Percentiles rank a stretch among this genome's conserved stretches.
These are phyloP conservation scores for Emberiza fucata DNA, from an alignment of 2,113 vertebrate genomes.

Conservation along the genomic window DNA sequence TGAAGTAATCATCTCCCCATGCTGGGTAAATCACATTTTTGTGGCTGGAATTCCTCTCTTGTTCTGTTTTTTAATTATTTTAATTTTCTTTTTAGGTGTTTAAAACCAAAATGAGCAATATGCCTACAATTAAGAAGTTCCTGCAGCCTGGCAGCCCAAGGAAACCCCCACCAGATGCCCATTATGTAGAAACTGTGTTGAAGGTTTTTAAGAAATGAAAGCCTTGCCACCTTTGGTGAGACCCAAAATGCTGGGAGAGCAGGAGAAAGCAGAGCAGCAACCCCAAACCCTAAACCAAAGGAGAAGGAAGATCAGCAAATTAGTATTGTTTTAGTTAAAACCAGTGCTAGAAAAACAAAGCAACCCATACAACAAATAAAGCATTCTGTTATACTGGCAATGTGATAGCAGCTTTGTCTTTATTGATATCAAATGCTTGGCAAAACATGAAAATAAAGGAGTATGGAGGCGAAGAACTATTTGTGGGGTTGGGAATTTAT, in stretches of 20 bases:
- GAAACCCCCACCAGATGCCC: constrained; percentile 76
- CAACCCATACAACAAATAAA: background rate
- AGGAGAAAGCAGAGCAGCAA: background rate
- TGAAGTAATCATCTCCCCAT: background rate
- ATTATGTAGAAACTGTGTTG: constrained; percentile 69
- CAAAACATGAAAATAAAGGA: background rate
- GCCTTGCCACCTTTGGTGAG: background rate
- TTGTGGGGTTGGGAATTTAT: background rate
- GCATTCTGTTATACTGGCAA: background rate
- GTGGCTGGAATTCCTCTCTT: background rate
- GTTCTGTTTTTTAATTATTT: background rate
- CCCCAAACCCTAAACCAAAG: background rate
- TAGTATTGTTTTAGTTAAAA: background rate
- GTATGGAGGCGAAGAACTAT: background rate
- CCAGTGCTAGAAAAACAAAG: background rate
- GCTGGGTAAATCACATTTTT: background rate
- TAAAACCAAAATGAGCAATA: constrained; percentile 77
- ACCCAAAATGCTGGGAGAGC: background rate
- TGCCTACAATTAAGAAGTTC: constrained; percentile 82
- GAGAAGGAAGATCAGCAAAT: background rate
- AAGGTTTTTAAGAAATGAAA: constrained; percentile 57
- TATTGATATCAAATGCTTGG: background rate
- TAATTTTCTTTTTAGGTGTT: constrained; percentile 74
- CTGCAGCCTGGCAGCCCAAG: constrained; percentile 85
- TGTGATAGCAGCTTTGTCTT: background rate